Evolutionary conservation across 2,113 vertebrate species (phyloP), one percentile per base, ranked within the genome.

Genomic region (Bambusicola thoracicus): DNA sequence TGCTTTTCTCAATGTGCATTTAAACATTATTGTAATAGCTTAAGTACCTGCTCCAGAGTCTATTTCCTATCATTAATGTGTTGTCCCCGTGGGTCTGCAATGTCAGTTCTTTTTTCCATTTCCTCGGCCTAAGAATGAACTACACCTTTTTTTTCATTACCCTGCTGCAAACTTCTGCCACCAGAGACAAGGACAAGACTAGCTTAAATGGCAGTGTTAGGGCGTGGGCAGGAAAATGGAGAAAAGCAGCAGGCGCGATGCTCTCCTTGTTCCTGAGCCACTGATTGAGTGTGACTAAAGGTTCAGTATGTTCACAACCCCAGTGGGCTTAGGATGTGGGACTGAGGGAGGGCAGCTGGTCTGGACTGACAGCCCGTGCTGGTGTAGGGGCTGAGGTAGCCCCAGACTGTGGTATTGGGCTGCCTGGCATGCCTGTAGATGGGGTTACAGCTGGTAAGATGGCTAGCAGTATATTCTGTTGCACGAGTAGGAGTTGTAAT

Each of bases 361-460:
- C 55, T 20, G 30, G 32, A 6, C 19, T 43, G 53, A n/a, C 17
- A 29, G 2, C 43, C n/a, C 13, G 5, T 0, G 0, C 21, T 55
- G 21, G 9, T 29, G 25, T 13, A 22, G 48, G 51, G 14, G 6
- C 41, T 62, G 20, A 51, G 24, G 25, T 13, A 69, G 55, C 34
- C 55, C 41, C 56, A 73, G 24, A 30, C 38, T 0, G 1, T 15
- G 32, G 27, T 21, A 6, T 51, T 11, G 3, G 43, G 8, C 8
- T 67, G 19, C 51, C 17, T 63, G 41, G 16, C 32, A 10, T 0
- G 0, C 65, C 30, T 67, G 43, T 27, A 75, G 56, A 36, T 70
- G 18, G 59, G 78, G 41, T 34, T 53, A 59, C 40, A 5, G 17
- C 0, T 0, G 11, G 10, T 20, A 21, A 83, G 38, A 41, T 18